Base-by-base conservation (phyloP, 2,888 invertebrate species). In the Conops quadrifasciatus region DNA sequence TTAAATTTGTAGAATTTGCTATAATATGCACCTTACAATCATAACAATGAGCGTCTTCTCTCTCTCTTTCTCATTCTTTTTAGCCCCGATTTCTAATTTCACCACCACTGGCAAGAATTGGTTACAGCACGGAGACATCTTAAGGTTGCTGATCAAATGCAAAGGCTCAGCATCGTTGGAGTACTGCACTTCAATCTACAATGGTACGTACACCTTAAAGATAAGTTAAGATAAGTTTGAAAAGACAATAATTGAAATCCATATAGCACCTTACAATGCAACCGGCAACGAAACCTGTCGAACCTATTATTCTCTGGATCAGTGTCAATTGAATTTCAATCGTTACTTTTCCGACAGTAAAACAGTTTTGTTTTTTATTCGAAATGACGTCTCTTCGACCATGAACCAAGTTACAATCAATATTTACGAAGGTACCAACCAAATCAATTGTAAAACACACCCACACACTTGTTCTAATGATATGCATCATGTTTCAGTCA, bases 111-210 rank as follows among this genome's bases (percentile, higher is more conserved):
- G 95, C 0, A 90, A 90, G 70, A 92, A 92, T 80, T 95, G 95
- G 94, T 87, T 96, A 45, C 90, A 93, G 78, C 93, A 93, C 73
- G 94, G 94, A 45, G 94, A 94, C 69, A 86, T 94, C 60, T 84
- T 95, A 30, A 89, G 90, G 70, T 83, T 96, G 11, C 88, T 89
- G 75, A 89, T 93, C 2, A 89, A 89, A 51, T 96, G 94, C 79
- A 88, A 89, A 36, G 96, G 95, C 0, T 92, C 94, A 0, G 88
- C 89, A 0, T 92, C 92, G 0, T 92, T 93, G 79, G 79, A 88
- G 60, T 92, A 92, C 81, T 96, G 96, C 80, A 87, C 90, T 58
- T 83, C 88, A 65, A 90, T 91, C 78, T 88, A 88, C 72, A 81
- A 86, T 36, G 94, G 94, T 71, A 80, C 15, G 49, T 43, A 47